Evolutionary conservation across 1,140 invertebrate genomes (phyloP).

Genomic region (Phocides pigmalion): DNA sequence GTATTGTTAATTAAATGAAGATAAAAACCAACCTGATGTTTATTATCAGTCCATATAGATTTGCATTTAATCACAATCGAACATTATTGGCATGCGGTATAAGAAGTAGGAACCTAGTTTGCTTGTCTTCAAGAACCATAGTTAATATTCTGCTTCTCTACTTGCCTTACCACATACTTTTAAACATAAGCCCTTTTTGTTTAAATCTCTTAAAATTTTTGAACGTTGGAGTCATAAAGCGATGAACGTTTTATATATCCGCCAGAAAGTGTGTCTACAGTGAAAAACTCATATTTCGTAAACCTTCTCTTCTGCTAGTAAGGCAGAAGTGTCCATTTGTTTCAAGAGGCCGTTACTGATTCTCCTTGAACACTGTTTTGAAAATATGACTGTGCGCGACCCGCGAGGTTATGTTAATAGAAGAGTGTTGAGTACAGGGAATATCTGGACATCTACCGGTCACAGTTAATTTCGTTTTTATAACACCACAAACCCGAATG

Average conservation of each 20-base stretch:
- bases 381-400: slow-evolving; percentile 52
- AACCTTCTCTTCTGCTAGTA: not conserved
- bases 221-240: no score
- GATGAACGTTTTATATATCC: no score
- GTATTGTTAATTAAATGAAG: not conserved
- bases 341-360: slow-evolving; percentile 16
- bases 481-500: slow-evolving; percentile 83
- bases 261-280: no score
- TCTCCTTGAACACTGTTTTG: slow-evolving; percentile 41
- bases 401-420: slow-evolving; percentile 65
- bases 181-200: no score
- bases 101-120: not conserved
- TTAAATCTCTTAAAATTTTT: no score
- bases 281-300: not conserved
- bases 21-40: not conserved
- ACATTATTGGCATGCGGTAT: not conserved
- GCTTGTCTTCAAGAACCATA: not conserved
- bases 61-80: not conserved
- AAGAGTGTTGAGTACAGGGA: slow-evolving; percentile 53
- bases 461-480: slow-evolving; percentile 82
- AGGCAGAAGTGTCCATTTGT: not conserved
- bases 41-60: not conserved
- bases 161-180: no score
- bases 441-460: slow-evolving; percentile 73
- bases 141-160: no score